Conservation (phyloP, 2,113 vertebrate species). For the Origma solitaria region DNA sequence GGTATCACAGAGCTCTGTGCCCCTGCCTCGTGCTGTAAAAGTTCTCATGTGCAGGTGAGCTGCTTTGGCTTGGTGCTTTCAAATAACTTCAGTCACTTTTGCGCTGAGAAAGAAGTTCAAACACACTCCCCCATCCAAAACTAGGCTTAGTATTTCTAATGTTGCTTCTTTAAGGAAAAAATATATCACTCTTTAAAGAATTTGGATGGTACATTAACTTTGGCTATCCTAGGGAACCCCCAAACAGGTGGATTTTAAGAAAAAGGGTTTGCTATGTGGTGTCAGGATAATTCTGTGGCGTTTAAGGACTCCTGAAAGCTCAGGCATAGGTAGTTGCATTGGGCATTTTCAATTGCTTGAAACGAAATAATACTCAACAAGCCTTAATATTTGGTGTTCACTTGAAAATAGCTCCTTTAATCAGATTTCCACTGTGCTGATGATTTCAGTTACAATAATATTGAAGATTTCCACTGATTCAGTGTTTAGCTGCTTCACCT, state of each 20-base stretch:
- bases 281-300: background rate
- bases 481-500: background rate
- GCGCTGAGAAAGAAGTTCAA: background rate
- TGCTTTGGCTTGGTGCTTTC: background rate
- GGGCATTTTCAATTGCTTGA: background rate
- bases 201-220: fast-evolving
- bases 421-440: background rate
- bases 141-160: background rate
- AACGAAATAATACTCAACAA: background rate
- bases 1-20: background rate
- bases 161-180: background rate
- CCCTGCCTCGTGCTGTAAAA: background rate
- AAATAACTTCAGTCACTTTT: background rate
- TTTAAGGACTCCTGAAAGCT: background rate
- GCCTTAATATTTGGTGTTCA: background rate
- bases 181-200: background rate
- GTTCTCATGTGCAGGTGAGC: background rate
- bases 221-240: background rate
- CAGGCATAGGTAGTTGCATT: background rate
- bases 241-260: background rate
- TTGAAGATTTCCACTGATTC: background rate
- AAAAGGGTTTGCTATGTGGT: background rate
- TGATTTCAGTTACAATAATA: background rate
- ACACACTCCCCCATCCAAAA: fast-evolving
- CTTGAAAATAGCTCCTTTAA: background rate